Conservation (phyloP, 2,113 vertebrate species). For the Mustelus asterias region DNA sequence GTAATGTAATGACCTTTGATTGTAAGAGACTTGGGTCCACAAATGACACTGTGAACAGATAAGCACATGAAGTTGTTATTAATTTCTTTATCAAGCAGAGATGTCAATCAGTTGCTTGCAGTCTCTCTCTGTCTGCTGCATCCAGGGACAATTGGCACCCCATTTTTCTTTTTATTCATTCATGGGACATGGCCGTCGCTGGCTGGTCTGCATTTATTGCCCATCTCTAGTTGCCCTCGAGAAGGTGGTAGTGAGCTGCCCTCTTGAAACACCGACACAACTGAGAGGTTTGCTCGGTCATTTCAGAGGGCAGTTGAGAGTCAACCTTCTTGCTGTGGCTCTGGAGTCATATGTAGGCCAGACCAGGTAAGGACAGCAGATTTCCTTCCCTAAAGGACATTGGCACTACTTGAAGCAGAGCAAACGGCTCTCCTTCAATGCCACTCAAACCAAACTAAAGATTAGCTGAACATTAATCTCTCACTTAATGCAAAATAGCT, state of each 20-base stretch:
- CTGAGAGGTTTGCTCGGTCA: too few species aligned
- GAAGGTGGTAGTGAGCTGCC: too few species aligned
- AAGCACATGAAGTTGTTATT: neutral
- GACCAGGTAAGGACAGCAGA: too few species aligned
- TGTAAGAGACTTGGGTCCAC: neutral
- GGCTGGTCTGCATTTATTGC: too few species aligned
- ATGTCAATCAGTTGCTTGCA: neutral
- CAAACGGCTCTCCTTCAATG: neutral
- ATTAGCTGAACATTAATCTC: neutral
- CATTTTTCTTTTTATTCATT: too few species aligned
- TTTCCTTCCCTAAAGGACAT: too few species aligned
- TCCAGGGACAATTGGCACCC: neutral
- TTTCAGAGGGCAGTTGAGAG: too few species aligned
- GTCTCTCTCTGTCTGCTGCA: neutral
- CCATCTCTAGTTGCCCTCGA: too few species aligned
- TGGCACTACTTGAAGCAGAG: neutral
- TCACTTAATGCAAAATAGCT: neutral
- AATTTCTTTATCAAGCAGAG: neutral
- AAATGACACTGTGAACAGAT: neutral
- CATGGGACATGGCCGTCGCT: too few species aligned
- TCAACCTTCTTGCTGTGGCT: too few species aligned
- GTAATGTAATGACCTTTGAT: neutral
- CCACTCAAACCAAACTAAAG: neutral
- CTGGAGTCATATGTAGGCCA: too few species aligned
- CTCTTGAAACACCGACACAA: too few species aligned